Evolutionary conservation across 2,113 vertebrate genomes (phyloP).

Genomic region (Chloropsis cyanopogon): DNA sequence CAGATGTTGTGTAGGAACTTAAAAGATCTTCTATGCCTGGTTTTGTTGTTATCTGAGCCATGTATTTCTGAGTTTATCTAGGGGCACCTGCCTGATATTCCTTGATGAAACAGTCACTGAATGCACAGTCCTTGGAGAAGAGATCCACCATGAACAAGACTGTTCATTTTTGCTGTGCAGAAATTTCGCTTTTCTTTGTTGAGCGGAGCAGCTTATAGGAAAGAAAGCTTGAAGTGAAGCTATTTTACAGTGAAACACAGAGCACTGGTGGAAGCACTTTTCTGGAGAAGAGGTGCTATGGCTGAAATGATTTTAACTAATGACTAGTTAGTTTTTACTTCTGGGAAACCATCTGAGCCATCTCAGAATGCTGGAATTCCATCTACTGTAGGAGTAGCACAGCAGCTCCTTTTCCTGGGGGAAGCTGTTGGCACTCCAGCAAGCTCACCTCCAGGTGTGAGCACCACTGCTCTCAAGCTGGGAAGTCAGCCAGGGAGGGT

Average conservation of each 20-base stretch:
- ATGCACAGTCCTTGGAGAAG: not conserved
- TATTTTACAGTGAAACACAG: not conserved
- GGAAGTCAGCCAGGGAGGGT: not conserved
- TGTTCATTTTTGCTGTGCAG: not conserved
- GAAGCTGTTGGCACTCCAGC: not conserved
- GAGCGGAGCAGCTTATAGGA: not conserved
- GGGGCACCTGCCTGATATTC: not conserved
- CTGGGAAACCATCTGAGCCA: not conserved
- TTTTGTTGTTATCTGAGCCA: not conserved
- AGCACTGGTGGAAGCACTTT: not conserved
- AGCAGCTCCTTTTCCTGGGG: not conserved
- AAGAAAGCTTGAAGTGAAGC: not conserved
- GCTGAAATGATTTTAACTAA: not conserved
- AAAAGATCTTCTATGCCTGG: not conserved
- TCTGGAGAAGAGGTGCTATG: not conserved
- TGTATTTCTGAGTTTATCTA: not conserved
- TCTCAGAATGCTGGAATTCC: not conserved
- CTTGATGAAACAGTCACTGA: not conserved
- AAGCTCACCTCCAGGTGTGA: fast-evolving
- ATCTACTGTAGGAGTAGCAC: fast-evolving
- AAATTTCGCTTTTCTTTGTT: not conserved
- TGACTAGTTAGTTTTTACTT: not conserved
- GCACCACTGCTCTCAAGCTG: not conserved
- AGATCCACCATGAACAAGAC: not conserved
- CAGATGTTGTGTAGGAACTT: not conserved